These are phyloP conservation scores for Anisognathus igniventris DNA, from an alignment of 2,797 vertebrate genomes.

Conservation along the genomic window DNA sequence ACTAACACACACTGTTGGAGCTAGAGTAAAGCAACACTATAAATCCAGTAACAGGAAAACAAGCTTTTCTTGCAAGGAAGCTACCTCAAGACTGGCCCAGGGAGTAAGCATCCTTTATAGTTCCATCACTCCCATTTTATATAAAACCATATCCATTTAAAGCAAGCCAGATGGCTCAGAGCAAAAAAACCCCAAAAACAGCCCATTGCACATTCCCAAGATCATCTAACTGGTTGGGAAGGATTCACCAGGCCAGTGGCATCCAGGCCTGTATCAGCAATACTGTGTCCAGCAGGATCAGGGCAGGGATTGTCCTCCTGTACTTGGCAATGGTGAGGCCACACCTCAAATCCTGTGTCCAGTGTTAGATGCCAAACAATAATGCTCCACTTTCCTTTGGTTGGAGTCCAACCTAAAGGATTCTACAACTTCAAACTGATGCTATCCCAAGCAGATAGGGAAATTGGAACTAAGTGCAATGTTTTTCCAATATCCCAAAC, in stretches of 20 bases:
- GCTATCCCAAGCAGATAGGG: neutral
- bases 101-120: neutral
- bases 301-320: neutral
- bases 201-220: neutral
- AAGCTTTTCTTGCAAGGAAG: neutral
- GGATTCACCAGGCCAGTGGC: neutral
- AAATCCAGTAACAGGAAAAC: neutral
- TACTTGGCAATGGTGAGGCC: neutral
- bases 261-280: neutral
- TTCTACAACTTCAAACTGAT: neutral
- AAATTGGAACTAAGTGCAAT: neutral
- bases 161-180: neutral
- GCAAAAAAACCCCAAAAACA: neutral
- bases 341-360: accelerated
- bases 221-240: neutral
- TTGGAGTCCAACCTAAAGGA: neutral
- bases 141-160: neutral
- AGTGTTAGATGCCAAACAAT: neutral
- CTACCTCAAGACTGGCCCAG: neutral
- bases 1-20: accelerated
- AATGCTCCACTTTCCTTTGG: neutral
- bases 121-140: neutral
- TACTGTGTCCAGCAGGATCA: neutral
- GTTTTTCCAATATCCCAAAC: neutral
- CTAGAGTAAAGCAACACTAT: neutral